Base-by-base conservation (phyloP, 2,888 invertebrate genomes). In the Melanostoma mellinum region DNA sequence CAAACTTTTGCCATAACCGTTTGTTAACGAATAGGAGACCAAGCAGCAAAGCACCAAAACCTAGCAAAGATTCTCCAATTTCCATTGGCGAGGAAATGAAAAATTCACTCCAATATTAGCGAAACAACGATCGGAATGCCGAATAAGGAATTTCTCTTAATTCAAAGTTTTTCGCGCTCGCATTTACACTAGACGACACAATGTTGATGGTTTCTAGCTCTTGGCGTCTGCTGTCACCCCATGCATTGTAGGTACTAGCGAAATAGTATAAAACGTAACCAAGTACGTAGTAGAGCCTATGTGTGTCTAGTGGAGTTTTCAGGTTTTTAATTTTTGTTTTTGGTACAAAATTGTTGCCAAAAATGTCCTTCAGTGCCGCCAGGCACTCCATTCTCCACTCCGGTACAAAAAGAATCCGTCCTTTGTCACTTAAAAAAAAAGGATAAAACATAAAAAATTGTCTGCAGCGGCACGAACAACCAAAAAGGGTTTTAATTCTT, bases 1-100 rank as follows among this genome's bases (percentile, higher is more conserved):
- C 68, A 82, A 82, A 82, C 40, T 82, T 82, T 82, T 60, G 42
- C 69, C 73, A 82, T 82, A 82, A 82, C 69, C 78, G 78, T 82
- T 82, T 65, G 82, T 82, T 69, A 78, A 68, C 46, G 48, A 68
- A 68, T 55, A 48, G 50, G 35, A 42, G 35, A 52, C 40, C 9
- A 10, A 10, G 20, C 10, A 46, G 53, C 6, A 4, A 48, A 33
- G 10, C 20, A 0, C 20, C 20, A 10, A 42, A 58, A 42, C 32
- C 44, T 3, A 46, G 20, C 44, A 1, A 46, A 20, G n/a, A 20
- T 20, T 20, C 20, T 20, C 63, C 55, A 63, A 10, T 68, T 56
- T 61, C 56, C 46, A 38, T 63, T 68, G 61, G 77, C 46, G 69
- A 82, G 53, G 42, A 73, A 77, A 82, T 82, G 73, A 82, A 74